Conservation (phyloP, 2,888 invertebrate genomes). For the Dryadula phaetusa region DNA sequence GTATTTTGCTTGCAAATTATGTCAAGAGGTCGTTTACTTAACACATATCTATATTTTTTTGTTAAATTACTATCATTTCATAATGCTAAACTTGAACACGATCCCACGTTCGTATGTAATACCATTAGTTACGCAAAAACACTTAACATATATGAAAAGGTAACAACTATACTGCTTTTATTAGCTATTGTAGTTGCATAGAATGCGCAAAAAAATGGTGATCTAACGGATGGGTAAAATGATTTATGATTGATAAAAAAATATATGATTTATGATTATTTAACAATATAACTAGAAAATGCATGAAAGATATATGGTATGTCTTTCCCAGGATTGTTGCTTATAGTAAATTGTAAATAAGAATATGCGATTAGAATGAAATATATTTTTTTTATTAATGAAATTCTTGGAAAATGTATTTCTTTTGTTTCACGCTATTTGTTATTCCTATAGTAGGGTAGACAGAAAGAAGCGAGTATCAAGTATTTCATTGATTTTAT, state of each 20-base stretch:
- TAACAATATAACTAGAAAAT: neutral
- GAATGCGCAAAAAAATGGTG: neutral
- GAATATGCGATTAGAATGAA: too few species aligned
- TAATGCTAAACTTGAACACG: constrained; percentile 11
- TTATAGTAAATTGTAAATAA: too few species aligned
- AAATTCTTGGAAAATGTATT: too few species aligned
- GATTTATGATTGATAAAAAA: neutral
- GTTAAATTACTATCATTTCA: constrained; percentile 9
- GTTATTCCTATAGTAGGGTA: too few species aligned
- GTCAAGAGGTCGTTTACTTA: constrained; percentile 1
- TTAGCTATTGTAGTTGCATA: constrained; percentile 17
- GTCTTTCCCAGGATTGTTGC: neutral
- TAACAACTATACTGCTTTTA: neutral
- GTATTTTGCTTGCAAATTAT: neutral
- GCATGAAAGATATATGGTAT: neutral
- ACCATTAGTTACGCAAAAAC: constrained; percentile 5
- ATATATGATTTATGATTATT: constrained; percentile 4
- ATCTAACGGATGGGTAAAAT: neutral
- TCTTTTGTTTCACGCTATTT: too few species aligned
- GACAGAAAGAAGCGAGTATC: too few species aligned
- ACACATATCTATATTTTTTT: constrained; percentile 2
- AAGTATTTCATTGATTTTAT: too few species aligned
- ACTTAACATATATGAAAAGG: constrained; percentile 18
- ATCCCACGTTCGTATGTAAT: constrained; percentile 14
- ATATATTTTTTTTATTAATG: too few species aligned